These are phyloP conservation scores for Chionodraco myersi DNA, from an alignment of 2,113 vertebrate species.

Conservation along the genomic window DNA sequence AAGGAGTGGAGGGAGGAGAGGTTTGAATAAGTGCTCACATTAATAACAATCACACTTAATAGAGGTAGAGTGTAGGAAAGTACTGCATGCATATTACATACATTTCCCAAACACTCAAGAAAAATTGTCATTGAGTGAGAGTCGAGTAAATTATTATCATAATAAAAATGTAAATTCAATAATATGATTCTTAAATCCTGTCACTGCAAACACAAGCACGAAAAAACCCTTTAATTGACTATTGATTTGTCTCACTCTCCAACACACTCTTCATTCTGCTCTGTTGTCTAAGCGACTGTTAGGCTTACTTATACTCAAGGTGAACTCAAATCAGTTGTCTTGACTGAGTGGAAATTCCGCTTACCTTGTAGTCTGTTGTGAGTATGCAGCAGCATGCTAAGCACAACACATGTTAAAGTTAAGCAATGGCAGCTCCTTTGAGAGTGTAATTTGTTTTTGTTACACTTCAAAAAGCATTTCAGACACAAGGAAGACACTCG, in stretches of 20 bases:
- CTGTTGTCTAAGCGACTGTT: conserved; percentile 2
- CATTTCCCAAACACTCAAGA: background rate
- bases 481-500: background rate
- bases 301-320: background rate
- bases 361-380: background rate
- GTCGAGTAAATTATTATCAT: background rate
- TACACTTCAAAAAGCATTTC: background rate
- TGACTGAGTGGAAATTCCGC: background rate
- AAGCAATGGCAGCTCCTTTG: background rate
- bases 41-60: background rate
- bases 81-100: background rate
- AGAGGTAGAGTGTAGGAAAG: background rate
- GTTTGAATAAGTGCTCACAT: background rate
- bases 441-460: background rate
- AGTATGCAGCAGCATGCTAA: background rate
- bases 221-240: background rate
- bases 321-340: conserved; percentile 5
- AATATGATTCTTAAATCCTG: background rate
- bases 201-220: too few relatives aligned
- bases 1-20: background rate
- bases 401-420: background rate
- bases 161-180: background rate
- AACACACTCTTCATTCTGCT: background rate
- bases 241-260: background rate
- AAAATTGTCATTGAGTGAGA: background rate